Evolutionary conservation across 2,888 invertebrate genomes (phyloP).

Genomic region (Boloria selene): DNA sequence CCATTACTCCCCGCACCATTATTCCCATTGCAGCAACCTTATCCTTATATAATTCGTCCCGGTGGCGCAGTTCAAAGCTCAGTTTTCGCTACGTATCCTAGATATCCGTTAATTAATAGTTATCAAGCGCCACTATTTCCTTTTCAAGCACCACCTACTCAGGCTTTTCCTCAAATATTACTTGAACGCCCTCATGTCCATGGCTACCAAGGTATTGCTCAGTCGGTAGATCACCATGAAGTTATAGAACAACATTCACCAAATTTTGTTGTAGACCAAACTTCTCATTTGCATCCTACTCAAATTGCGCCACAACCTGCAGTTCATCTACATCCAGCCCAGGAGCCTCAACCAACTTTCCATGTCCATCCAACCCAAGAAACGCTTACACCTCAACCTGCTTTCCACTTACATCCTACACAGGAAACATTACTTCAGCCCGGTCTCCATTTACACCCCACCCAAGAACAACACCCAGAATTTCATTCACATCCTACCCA

Average conservation of each 20-base stretch:
- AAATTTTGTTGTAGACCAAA: slow-evolving; percentile 48
- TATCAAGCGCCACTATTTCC: slow-evolving; percentile 59
- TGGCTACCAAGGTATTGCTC: slow-evolving; percentile 55
- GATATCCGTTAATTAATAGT: slow-evolving; percentile 64
- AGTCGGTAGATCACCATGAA: slow-evolving; percentile 46
- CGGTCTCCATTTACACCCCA: slow-evolving; percentile 26
- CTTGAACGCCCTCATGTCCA: slow-evolving; percentile 58
- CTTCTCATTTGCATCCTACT: slow-evolving; percentile 45
- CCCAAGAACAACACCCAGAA: slow-evolving; percentile 28
- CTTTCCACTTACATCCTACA: slow-evolving; percentile 37
- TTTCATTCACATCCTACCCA: slow-evolving; percentile 39
- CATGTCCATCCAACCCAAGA: slow-evolving; percentile 43
- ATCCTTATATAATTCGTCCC: slow-evolving; percentile 67
- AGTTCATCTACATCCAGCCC: slow-evolving; percentile 30
- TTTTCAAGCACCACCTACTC: slow-evolving; percentile 40
- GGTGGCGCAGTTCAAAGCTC: slow-evolving; percentile 75
- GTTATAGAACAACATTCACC: slow-evolving; percentile 53
- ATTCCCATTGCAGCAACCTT: slow-evolving; percentile 40
- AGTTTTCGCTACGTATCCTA: slow-evolving; percentile 71
- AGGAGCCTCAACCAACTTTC: slow-evolving; percentile 28
- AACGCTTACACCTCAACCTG: slow-evolving; percentile 40
- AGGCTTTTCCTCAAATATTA: slow-evolving; percentile 48
- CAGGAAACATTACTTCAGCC: slow-evolving; percentile 28
- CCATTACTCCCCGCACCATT: slow-evolving; percentile 50
- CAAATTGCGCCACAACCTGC: slow-evolving; percentile 40